Evolutionary conservation across 2,888 invertebrate species (phyloP), one percentile per base, ranked within the genome.

Genomic region (Diplazon laetatorius): DNA sequence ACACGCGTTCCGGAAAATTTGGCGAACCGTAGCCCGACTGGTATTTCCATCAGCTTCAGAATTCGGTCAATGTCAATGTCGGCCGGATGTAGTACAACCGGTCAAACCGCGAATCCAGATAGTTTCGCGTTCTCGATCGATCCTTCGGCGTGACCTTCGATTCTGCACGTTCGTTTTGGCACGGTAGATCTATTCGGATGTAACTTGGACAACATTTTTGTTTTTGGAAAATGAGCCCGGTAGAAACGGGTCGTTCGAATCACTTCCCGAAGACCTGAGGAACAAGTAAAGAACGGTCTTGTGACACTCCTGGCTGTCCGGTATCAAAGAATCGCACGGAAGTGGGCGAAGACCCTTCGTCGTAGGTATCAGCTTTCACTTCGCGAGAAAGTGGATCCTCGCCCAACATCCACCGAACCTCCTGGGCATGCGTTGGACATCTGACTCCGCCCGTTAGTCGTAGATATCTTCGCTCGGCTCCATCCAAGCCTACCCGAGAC

Each of bases 161-260:
- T 44, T 30, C 42, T 2, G n/a, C 39, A 2, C 3, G 37, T 25
- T 48, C 39, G 4, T 5, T 22, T 59, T 66, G 14, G 42, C 6
- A 12, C 14, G 42, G 35, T 60, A 50, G 50, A 44, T 62, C 55
- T 42, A 39, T 59, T 76, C 44, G 65, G 52, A 48, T n/a, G n/a
- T n/a, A 57, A 63, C 63, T 20, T 20, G 16, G 35, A 57, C 39
- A 35, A 35, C 44, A 60, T 60, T 37, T 59, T 52, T 14, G 50
- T 37, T 66, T 16, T 66, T 70, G 60, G 70, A 60, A 65, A 71
- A 59, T 65, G 30, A 42, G 25, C 60, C 60, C 50, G 16, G 50
- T 60, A 14, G 20, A 70, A 76, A 71, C 65, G 60, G 48, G 65
- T 71, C 46, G 59, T 65, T 65, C 37, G 60, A 76, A 70, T 66